Conservation (phyloP, 2,888 invertebrate genomes). For the Apotomis betuletana region DNA sequence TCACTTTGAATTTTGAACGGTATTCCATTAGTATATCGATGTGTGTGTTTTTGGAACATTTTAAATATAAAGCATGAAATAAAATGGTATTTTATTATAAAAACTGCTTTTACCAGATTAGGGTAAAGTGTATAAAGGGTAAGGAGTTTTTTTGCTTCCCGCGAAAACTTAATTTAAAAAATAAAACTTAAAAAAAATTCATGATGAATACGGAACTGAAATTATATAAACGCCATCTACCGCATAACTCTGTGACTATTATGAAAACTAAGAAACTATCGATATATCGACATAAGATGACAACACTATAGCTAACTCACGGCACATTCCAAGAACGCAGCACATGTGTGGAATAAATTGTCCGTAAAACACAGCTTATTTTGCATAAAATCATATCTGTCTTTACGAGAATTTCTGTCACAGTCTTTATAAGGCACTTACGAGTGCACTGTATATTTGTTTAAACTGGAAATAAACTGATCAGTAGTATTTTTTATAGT, state of each 20-base stretch:
- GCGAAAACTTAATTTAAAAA: no score
- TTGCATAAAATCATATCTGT: slow-evolving; percentile 42
- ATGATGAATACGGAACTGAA: no score
- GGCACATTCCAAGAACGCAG: slow-evolving; percentile 50
- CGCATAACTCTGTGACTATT: no score
- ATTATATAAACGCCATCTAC: no score
- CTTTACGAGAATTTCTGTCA: slow-evolving; percentile 26
- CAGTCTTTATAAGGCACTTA: slow-evolving; percentile 3
- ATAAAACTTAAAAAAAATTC: no score
- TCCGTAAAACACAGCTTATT: slow-evolving; percentile 53
- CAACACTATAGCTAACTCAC: slow-evolving; percentile 46
- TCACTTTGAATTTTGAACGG: slow-evolving; percentile 41
- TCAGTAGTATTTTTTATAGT: no score
- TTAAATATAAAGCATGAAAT: no score
- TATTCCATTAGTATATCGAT: slow-evolving; percentile 17
- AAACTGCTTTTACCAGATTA: no score
- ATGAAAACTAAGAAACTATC: not conserved
- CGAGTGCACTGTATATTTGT: not conserved
- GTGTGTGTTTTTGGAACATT: not conserved
- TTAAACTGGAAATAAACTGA: no score
- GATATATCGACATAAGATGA: slow-evolving; percentile 28
- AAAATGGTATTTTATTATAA: no score
- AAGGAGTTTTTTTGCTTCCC: no score
- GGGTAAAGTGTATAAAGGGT: no score
- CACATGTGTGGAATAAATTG: slow-evolving; percentile 55